Base-by-base conservation (phyloP, 2,797 vertebrate species). In the Saxicola maurus region DNA sequence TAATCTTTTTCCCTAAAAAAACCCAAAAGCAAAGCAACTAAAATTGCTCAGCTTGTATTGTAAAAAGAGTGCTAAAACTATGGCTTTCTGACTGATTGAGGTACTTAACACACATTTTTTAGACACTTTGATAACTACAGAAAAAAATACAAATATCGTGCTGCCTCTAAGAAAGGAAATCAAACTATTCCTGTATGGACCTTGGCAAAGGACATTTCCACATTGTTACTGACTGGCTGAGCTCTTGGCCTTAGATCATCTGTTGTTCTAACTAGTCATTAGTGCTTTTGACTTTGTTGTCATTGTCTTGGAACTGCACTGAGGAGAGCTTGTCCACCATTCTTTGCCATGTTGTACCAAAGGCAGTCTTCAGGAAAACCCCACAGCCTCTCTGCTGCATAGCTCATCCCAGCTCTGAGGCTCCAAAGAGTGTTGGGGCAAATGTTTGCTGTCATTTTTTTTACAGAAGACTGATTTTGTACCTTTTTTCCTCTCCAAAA, bases 131-230 rank as follows among this genome's bases (percentile, higher is more conserved):
- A 4, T 51, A 64, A n/a, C 45, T 45, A 56, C 16, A 75, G 21
- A 66, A 87, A 81, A 71, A 87, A 72, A 18, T 0, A 0, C 75
- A 66, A 79, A 66, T 71, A 49, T 8, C 42, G 2, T 48, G 7
- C 7, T 80, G 37, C 53, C 6, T 76, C n/a, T 60, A 35, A 72
- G 87, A 82, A 78, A 57, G 25, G 21, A 90, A 81, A 67, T 61
- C 33, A 51, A 80, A 30, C 0, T 0, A 65, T 86, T 78, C 75
- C 23, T 87, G 77, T 51, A 60, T 4, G 8, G 24, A 60, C 20
- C 10, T 77, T 83, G 69, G n/a, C 31, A 87, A 86, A 42, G 59
- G 11, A 35, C 33, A 27, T 85, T 87, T 90, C 37, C 38, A 55
- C 23, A 35, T 28, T 71, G 24, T 62, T 89, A 45, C 18, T 65